Base-by-base conservation (phyloP, 2,888 invertebrate species). In the Oligia strigilis region DNA sequence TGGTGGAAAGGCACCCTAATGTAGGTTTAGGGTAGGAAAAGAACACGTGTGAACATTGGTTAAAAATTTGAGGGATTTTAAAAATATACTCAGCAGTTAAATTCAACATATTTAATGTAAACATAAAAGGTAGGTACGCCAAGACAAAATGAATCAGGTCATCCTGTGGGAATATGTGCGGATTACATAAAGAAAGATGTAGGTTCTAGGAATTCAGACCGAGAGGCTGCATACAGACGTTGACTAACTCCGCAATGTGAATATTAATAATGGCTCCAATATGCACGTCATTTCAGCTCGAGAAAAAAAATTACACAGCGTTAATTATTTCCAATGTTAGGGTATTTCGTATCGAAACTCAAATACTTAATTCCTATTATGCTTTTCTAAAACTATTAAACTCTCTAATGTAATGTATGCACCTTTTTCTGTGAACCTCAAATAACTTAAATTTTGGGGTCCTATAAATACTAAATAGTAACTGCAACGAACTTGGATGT, bases 171-270 rank as follows among this genome's bases (percentile, higher is more conserved):
- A 60, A 69, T 62, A 69, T 77, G 23, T 67, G 23, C 0, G 43
- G 29, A 77, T 60, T 69, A 60, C 60, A 76, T 17, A 65, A 52
- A 70, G 46, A 55, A 70, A 60, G 72, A 84, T 78, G 64, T 40
- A 76, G 40, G 17, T 19, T 58, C 52, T 36, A 60, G n/a, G 72
- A 83, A 90, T 89, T 81, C 75, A 89, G 82, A 72, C 76, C 80
- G 36, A 73, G 71, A 71, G 69, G 6, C 72, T 67, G n/a, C 17
- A 77, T 75, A n/a, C 17, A 81, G 64, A 36, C 73, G 67, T 43
- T 78, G 60, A 78, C 64, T 74, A 78, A 75, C 58, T 60, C 80
- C 60, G 75, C 62, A 74, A 71, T 65, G 69, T 73, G 69, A 85
- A 86, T 81, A 79, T 82, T 83, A 87, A 84, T 85, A 77, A 82